Percentiles rank a stretch among this genome's conserved stretches.
These are phyloP conservation scores for Mystacornis crossleyi DNA, from an alignment of 2,113 vertebrate species.

Conservation along the genomic window DNA sequence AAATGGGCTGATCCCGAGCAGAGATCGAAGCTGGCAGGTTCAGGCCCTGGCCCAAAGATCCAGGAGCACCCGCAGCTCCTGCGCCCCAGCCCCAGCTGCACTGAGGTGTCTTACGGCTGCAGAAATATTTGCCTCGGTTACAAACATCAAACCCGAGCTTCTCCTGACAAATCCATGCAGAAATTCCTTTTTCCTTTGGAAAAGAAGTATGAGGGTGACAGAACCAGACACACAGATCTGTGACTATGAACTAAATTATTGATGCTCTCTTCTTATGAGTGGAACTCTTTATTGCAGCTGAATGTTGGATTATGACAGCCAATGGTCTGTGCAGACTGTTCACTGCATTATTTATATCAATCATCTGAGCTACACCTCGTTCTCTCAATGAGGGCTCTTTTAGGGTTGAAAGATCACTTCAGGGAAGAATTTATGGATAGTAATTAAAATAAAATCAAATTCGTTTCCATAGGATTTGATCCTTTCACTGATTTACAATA, in stretches of 20 bases:
- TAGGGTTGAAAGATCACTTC: background rate
- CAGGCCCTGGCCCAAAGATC: background rate
- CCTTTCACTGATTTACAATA: background rate
- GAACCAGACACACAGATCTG: background rate
- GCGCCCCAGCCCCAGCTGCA: background rate
- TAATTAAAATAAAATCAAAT: background rate
- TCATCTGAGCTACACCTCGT: background rate
- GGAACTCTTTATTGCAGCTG: background rate
- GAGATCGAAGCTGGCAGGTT: background rate
- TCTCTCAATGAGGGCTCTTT: background rate
- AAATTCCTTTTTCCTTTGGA: background rate
- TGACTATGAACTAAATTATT: background rate
- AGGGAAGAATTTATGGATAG: background rate
- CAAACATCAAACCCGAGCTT: background rate
- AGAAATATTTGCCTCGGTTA: background rate
- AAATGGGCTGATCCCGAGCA: background rate
- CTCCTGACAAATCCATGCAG: background rate
- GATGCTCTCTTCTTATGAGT: background rate
- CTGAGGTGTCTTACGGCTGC: background rate
- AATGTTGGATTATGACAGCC: background rate
- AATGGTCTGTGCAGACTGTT: background rate
- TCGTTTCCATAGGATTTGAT: background rate
- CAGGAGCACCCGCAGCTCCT: background rate
- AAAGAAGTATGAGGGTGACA: background rate
- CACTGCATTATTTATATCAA: constrained; percentile 1